A percentile compares a stretch with the other conserved stretches of the same genome.
phyloP scores from a whole-genome alignment of 2,888 invertebrate genomes.

The Caenorhabditis doughertyi region DNA sequence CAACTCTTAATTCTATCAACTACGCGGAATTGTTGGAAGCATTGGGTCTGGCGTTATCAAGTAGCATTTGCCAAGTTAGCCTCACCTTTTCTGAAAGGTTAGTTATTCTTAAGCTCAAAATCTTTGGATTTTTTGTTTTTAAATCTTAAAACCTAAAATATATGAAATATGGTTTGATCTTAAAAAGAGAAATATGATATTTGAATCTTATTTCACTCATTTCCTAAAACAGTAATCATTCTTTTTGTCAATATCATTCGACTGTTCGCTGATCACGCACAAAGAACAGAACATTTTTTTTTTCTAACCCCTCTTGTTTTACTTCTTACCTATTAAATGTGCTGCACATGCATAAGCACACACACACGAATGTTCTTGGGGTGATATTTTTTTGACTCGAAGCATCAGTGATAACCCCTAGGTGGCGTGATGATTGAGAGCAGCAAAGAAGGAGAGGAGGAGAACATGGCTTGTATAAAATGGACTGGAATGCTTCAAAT shows the following conservation, averaged over 20 bases:
- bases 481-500: constrained; percentile 4
- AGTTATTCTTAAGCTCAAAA: constrained; percentile 7
- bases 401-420: constrained; percentile 41
- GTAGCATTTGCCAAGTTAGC: constrained; percentile 45
- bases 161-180: too few species aligned
- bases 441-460: constrained; percentile 41
- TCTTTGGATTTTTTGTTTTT: too few species aligned
- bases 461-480: constrained; percentile 49
- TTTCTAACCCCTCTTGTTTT: neutral
- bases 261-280: constrained; percentile 60
- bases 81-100: constrained; percentile 46
- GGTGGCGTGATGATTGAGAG: constrained; percentile 61
- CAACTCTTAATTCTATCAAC: constrained; percentile 36
- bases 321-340: neutral
- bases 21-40: constrained; percentile 54
- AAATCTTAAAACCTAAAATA: too few species aligned
- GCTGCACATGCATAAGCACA: constrained; percentile 46
- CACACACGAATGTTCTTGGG: constrained; percentile 51
- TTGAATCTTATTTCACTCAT: too few species aligned
- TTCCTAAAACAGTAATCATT: constrained; percentile 13
- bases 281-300: constrained; percentile 43
- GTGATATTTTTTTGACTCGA: constrained; percentile 49
- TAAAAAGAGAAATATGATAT: neutral
- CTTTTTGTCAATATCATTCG: constrained; percentile 33
- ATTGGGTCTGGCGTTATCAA: constrained; percentile 45